Percentiles rank a stretch among this genome's conserved stretches.
phyloP scores from a whole-genome alignment of 2,113 vertebrate species.

The Pollimyrus isidori region DNA sequence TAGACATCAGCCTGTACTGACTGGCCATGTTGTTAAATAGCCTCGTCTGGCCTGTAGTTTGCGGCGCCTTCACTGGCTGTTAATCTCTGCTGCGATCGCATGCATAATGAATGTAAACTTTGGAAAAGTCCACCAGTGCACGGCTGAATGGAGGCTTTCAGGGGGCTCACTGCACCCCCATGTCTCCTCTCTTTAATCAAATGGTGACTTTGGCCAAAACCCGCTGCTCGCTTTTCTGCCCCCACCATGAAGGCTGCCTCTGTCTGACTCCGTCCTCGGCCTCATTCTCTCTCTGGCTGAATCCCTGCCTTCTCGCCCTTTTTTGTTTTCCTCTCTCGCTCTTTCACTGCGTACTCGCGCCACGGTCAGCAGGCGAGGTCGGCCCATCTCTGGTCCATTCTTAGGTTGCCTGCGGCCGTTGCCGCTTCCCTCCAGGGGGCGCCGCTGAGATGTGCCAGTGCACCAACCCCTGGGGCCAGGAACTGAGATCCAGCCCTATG shows the following conservation, averaged over 20 bases:
- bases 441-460: not conserved
- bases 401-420: not conserved
- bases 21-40: not conserved
- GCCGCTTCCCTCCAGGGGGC: not conserved
- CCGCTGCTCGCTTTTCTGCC: not conserved
- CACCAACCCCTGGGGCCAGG: not conserved
- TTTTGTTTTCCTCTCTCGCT: not conserved
- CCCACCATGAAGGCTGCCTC: not conserved
- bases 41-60: not conserved
- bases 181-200: not conserved
- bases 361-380: not conserved
- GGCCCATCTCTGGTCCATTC: not conserved
- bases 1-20: not conserved
- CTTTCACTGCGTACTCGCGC: not conserved
- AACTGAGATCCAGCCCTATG: not conserved
- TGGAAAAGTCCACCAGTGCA: not conserved
- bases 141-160: not conserved
- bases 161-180: not conserved
- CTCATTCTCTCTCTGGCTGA: not conserved
- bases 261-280: not conserved
- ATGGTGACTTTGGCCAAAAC: not conserved
- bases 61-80: not conserved
- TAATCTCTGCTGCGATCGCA: not conserved
- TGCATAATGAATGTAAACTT: not conserved
- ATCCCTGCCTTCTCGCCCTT: not conserved